Percentiles rank a stretch among this genome's conserved stretches.
These are phyloP conservation scores for Alentia gelatinosa DNA, from an alignment of 2,888 invertebrate species.

Conservation along the genomic window DNA sequence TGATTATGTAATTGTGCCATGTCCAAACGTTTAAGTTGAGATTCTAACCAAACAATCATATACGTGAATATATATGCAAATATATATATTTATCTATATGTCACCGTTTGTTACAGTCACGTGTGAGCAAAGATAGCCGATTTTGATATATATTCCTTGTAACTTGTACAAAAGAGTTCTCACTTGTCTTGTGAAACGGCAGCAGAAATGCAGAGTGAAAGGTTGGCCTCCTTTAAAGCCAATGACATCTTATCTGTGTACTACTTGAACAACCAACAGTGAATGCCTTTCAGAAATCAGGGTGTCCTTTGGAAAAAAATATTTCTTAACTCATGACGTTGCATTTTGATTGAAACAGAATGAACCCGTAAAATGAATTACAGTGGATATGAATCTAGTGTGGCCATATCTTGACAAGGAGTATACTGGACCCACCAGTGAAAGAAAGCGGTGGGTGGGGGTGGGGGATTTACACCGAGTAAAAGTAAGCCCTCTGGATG, in stretches of 20 bases:
- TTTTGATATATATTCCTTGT: conserved; percentile 5
- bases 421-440: neutral
- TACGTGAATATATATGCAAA: neutral
- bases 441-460: neutral
- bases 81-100: conserved; percentile 7
- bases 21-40: neutral
- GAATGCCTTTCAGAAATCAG: neutral
- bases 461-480: neutral
- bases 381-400: too few species aligned
- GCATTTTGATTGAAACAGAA: neutral
- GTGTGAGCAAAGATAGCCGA: neutral
- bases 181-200: conserved; percentile 26
- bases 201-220: neutral
- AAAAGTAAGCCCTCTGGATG: neutral
- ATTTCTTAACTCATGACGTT: neutral
- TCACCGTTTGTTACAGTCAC: conserved; percentile 8
- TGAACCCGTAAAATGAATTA: neutral
- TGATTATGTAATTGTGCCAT: conserved; percentile 6
- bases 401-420: neutral
- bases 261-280: neutral
- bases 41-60: conserved; percentile 23
- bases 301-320: neutral
- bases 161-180: neutral
- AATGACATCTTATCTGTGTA: neutral
- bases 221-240: neutral